Percentiles rank a stretch among this genome's conserved stretches.
Evolutionary conservation across 2,888 invertebrate genomes (phyloP).

Genomic region (Trachelus tabidus): DNA sequence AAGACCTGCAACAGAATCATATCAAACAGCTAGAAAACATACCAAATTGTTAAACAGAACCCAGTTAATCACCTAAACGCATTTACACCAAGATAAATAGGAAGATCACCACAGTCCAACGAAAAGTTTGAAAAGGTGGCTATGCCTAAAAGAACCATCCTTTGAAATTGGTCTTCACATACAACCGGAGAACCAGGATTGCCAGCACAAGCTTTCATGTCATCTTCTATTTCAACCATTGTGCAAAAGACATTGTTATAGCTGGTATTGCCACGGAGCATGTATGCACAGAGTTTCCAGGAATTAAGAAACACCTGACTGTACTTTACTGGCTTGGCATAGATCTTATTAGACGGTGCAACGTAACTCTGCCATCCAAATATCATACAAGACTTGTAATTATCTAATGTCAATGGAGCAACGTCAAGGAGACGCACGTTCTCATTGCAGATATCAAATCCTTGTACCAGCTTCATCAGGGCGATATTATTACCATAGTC

Average conservation of each 20-base stretch:
- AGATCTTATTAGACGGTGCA: conserved; percentile 31
- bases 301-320: conserved; percentile 37
- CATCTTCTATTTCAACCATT: conserved; percentile 37
- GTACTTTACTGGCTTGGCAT: conserved; percentile 43
- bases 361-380: conserved; percentile 48
- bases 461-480: conserved; percentile 38
- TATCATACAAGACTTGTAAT: conserved; percentile 43
- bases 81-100: conserved; percentile 40
- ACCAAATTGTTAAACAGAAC: neutral
- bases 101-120: conserved; percentile 39
- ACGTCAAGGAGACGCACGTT: conserved; percentile 34
- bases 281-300: conserved; percentile 44
- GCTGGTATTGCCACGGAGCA: conserved; percentile 34
- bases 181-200: conserved; percentile 50
- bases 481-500: conserved; percentile 46
- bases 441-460: conserved; percentile 36
- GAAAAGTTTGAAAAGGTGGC: conserved; percentile 49
- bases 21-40: neutral
- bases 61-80: conserved; percentile 29
- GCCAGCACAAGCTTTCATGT: conserved; percentile 43
- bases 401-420: conserved; percentile 33
- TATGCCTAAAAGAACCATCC: conserved; percentile 40
- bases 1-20: conserved; percentile 25
- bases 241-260: conserved; percentile 43
- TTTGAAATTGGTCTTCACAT: conserved; percentile 37